Evolutionary conservation across 2,797 vertebrate genomes (phyloP), one percentile per base, ranked within the genome.

Genomic region (Decapterus maruadsi): DNA sequence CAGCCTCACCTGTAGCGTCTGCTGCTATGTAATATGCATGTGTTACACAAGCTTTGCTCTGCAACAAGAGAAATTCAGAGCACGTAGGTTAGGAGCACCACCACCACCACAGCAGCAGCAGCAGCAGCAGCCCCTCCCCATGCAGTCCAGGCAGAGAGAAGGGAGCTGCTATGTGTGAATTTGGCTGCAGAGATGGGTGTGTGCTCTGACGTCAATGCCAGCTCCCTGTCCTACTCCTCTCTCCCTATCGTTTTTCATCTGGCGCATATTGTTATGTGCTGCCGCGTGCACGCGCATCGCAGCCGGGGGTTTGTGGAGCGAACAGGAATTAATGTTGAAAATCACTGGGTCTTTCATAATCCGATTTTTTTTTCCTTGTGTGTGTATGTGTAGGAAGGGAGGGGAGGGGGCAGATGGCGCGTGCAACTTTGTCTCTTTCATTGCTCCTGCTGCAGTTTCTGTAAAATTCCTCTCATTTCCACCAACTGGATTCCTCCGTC

Each of bases 121-220:
- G 71, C 87, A 83, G 80, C 87, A 81, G 89, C 91, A 78, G 91
- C 92, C 91, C 93, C 92, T 91, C 93, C 92, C 91, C 85, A 80
- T 77, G 88, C 90, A 57, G 84, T 80, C 82, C 87, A 60, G 50
- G 26, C 26, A 26, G 26, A 26, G 26, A 78, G 87, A 89, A 75
- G 87, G 75, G 85, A 86, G 88, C 67, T 81, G 91, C 90, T 87
- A 82, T 82, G 69, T 75, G 79, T 81, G 91, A 84, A 76, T 92
- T 84, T 77, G 90, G 92, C 90, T 90, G 90, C 91, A 85, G 90
- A 85, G 83, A 91, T 85, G 92, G 93, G 92, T 88, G 92, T 93
- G 91, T 86, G 88, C 87, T 82, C 75, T 94, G 93, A 94, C 94
- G 93, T 95, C 92, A 93, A 83, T 81, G 73, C 85, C 76, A 48